Evolutionary conservation across 2,888 invertebrate genomes (phyloP), one percentile per base, ranked within the genome.

Genomic region (Cataglyphis altisquamis): DNA sequence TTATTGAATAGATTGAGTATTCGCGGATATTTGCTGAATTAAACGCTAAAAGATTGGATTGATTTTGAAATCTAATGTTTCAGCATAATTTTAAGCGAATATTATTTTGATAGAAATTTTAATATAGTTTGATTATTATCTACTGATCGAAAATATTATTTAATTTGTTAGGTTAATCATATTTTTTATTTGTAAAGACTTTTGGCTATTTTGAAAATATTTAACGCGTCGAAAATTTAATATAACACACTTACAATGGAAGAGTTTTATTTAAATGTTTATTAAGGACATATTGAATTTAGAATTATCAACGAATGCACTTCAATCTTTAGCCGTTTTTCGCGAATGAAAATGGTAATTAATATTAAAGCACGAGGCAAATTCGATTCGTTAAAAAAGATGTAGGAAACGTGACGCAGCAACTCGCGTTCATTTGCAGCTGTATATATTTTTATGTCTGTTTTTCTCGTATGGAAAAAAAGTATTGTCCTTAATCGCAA

Each of bases 321-420:
- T 55, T 55, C 18, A 36, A 48, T 52, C 39, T 39, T 77, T 36
- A n/a, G 2, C n/a, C 12, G n/a, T 12, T 15, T 41, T 55, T 67
- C 18, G 32, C 41, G 3, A 15, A 45, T 32, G 32, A 52, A 39
- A 68, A 55, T 68, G n/a, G 4, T 55, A 25, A 39, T 77, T 67
- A 39, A 29, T 29, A 1, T 55, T n/a, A 18, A 36, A 36, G 25
- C 29, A 39, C 39, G 9, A 48, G 25, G 68, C 68, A 18, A 36
- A 52, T 41, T 32, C 25, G 18, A 25, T 67, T 68, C 15, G 25
- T 68, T 55, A 55, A 77, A 63, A n/a, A 64, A 67, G n/a, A 39
- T 77, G 68, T 39, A 45, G 10, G 25, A 52, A 68, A 67, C 52
- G 25, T 75, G 52, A 75, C 68, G 12, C 25, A n/a, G 55, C 55